These are phyloP conservation scores for Trogon melanurus DNA, from an alignment of 2,113 vertebrate species.

Conservation along the genomic window DNA sequence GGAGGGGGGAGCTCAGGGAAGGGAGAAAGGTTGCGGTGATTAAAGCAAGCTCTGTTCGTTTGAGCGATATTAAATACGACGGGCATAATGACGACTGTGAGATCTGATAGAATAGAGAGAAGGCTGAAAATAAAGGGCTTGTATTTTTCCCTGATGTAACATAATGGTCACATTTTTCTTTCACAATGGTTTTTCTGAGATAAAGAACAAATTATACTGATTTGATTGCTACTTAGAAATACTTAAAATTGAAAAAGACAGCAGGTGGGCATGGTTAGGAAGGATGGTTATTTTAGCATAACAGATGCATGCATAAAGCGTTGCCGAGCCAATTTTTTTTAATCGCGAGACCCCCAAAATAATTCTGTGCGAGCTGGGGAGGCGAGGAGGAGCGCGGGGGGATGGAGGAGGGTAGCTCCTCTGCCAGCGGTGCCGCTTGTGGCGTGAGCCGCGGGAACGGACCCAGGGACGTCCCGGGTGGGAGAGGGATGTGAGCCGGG, in stretches of 20 bases:
- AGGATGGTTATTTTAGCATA: slow-evolving; percentile 84
- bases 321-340: slow-evolving; percentile 67
- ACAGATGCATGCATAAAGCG: slow-evolving; percentile 84
- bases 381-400: background rate
- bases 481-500: rapidly evolving
- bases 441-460: rapidly evolving
- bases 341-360: slow-evolving; percentile 59
- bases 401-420: background rate
- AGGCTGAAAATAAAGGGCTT: slow-evolving; percentile 81
- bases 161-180: slow-evolving; percentile 89
- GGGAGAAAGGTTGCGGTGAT: slow-evolving; percentile 78
- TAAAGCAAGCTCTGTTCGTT: slow-evolving; percentile 78
- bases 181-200: slow-evolving; percentile 86
- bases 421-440: too few relatives aligned
- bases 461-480: rapidly evolving
- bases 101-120: slow-evolving; percentile 81
- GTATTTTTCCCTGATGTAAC: slow-evolving; percentile 86
- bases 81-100: slow-evolving; percentile 78
- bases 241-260: slow-evolving; percentile 88
- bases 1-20: slow-evolving; percentile 61
- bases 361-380: background rate
- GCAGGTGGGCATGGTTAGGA: slow-evolving; percentile 84
- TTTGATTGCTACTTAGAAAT: slow-evolving; percentile 89
- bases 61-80: slow-evolving; percentile 80
- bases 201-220: slow-evolving; percentile 89